Percentiles rank a stretch among this genome's conserved stretches.
Conservation (phyloP, 2,113 vertebrate species). For the Chionodraco myersi region DNA sequence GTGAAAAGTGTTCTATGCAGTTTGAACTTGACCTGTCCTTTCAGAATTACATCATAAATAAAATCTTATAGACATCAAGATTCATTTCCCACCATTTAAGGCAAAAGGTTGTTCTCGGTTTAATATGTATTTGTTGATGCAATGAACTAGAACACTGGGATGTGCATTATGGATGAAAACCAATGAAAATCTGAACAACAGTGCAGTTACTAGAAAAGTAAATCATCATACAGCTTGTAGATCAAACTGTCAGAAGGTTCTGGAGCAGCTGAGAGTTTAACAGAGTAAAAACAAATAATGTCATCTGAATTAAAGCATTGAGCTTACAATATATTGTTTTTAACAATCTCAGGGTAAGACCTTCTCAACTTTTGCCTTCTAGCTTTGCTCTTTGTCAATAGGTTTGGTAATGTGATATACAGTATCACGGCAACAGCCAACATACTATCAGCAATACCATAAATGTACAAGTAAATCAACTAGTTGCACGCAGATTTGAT, state of each 20-base stretch:
- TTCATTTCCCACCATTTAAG: constrained; percentile 38
- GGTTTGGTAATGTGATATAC: constrained; percentile 70
- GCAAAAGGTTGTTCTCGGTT: constrained; percentile 17
- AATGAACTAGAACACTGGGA: constrained; percentile 37
- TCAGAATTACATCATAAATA: constrained; percentile 52
- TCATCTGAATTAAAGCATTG: constrained; percentile 33
- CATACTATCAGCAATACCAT: constrained; percentile 66
- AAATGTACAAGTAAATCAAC: constrained; percentile 72
- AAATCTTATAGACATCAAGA: constrained; percentile 11
- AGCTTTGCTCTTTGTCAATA: constrained; percentile 68
- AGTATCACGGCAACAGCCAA: constrained; percentile 60
- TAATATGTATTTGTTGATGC: constrained; percentile 44
- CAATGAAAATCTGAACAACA: constrained; percentile 20
- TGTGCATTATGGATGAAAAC: constrained; percentile 53
- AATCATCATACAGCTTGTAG: constrained; percentile 48
- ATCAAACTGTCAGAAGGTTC: constrained; percentile 58
- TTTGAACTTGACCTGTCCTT: constrained; percentile 43
- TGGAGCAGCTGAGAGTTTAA: constrained; percentile 53
- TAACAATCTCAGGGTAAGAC: constrained; percentile 46
- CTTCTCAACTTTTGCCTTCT: constrained; percentile 20
- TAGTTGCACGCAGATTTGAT: constrained; percentile 61
- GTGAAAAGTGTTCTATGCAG: constrained; percentile 4
- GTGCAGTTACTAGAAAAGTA: constrained; percentile 35
- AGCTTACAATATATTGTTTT: constrained; percentile 51
- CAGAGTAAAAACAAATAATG: constrained; percentile 56